Conservation (phyloP, 2,797 vertebrate species). For the Apogon talboti region DNA sequence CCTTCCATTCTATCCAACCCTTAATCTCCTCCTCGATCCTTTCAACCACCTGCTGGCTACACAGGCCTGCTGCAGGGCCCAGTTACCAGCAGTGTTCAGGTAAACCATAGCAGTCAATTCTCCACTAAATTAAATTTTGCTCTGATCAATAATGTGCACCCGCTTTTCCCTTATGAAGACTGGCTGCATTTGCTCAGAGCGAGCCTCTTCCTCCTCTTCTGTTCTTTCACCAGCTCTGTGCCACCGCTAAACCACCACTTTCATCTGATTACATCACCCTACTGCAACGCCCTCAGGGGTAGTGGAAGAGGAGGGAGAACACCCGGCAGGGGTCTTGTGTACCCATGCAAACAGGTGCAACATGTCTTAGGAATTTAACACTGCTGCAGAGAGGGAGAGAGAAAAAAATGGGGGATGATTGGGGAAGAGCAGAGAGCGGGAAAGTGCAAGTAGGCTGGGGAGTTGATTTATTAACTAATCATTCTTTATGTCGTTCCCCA, state of each 20-base stretch:
- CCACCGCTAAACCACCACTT: slow-evolving; percentile 80
- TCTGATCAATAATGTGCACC: slow-evolving; percentile 80
- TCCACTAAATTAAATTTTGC: slow-evolving; percentile 83
- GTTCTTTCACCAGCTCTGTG: slow-evolving; percentile 63
- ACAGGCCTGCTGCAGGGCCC: slow-evolving; percentile 71
- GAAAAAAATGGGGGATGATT: slow-evolving; percentile 41
- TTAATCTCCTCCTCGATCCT: slow-evolving; percentile 77
- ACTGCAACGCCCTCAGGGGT: slow-evolving; percentile 80
- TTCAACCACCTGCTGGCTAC: slow-evolving; percentile 77
- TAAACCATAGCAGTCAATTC: slow-evolving; percentile 81
- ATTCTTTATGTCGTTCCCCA: slow-evolving; percentile 79
- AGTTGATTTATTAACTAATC: slow-evolving; percentile 85
- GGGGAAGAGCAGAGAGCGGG: slow-evolving; percentile 53
- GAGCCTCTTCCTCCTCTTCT: slow-evolving; percentile 59
- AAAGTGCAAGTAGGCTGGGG: slow-evolving; percentile 64
- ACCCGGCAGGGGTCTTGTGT: slow-evolving; percentile 79
- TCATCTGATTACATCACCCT: slow-evolving; percentile 87
- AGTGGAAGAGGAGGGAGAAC: slow-evolving; percentile 70
- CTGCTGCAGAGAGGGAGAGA: slow-evolving; percentile 49
- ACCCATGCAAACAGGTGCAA: slow-evolving; percentile 86
- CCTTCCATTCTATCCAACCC: slow-evolving; percentile 76
- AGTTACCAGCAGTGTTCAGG: slow-evolving; percentile 70
- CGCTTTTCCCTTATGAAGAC: slow-evolving; percentile 64
- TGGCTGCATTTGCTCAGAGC: slow-evolving; percentile 62
- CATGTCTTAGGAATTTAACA: slow-evolving; percentile 78